Evolutionary conservation across 2,888 invertebrate genomes (phyloP).

Genomic region (Exephanes ischioxanthus): DNA sequence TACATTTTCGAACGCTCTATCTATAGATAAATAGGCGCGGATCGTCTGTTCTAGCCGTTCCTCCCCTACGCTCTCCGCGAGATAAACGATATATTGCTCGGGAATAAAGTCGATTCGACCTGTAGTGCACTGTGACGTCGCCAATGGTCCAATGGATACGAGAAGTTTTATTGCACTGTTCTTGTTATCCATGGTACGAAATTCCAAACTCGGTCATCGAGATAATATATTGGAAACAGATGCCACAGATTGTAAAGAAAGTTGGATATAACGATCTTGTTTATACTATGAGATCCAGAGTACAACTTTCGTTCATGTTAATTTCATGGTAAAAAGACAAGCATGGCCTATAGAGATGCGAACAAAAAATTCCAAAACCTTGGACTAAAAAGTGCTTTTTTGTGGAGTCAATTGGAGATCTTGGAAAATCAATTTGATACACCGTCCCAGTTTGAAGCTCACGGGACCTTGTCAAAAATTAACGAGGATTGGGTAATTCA

Average conservation of each 20-base stretch:
- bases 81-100: slow-evolving; percentile 22
- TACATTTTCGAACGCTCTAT: neutral
- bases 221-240: slow-evolving; percentile 13
- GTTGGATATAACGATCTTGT: neutral
- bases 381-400: too few relatives aligned
- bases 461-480: too few relatives aligned
- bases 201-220: neutral
- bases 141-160: slow-evolving; percentile 1
- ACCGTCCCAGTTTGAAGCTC: too few relatives aligned
- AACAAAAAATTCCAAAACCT: too few relatives aligned
- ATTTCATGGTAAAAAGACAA: neutral
- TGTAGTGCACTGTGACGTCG: neutral
- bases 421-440: too few relatives aligned
- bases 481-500: too few relatives aligned
- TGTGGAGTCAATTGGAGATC: too few relatives aligned
- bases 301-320: neutral
- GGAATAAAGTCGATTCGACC: neutral
- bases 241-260: neutral
- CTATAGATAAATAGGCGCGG: neutral
- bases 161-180: slow-evolving; percentile 22
- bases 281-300: neutral
- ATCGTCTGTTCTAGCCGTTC: neutral
- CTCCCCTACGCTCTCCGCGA: neutral
- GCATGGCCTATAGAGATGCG: too few relatives aligned
- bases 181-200: neutral